These are phyloP conservation scores for Montipora foliosa DNA, from an alignment of 64 coral and sea anemone species.

Conservation along the genomic window DNA sequence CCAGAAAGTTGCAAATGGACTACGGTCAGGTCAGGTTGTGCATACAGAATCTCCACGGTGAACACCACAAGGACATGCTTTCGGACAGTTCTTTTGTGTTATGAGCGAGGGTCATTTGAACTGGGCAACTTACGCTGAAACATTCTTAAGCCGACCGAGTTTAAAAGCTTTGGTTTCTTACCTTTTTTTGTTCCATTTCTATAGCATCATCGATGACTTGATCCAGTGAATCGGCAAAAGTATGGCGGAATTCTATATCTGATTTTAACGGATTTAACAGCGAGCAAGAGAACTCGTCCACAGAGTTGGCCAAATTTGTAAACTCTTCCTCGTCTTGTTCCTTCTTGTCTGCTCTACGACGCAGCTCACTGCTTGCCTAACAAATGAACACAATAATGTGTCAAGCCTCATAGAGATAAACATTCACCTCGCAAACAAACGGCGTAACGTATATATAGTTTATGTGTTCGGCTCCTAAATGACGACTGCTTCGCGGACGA, in stretches of 20 bases:
- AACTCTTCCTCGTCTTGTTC: slow-evolving; percentile 18
- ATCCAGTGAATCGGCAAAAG: slow-evolving; percentile 15
- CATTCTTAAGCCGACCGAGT: no score
- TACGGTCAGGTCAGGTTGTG: no score
- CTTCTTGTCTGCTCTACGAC: slow-evolving; percentile 13
- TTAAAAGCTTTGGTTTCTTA: not conserved
- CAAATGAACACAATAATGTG: not conserved
- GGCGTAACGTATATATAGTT: no score
- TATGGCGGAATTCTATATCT: not conserved
- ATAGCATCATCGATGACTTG: not conserved
- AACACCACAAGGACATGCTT: no score
- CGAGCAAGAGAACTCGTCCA: not conserved
- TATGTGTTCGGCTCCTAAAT: no score
- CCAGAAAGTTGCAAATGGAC: no score
- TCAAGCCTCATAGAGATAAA: not conserved
- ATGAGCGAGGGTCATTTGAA: no score
- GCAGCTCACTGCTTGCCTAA: not conserved
- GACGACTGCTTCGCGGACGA: no score
- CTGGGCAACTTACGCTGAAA: no score
- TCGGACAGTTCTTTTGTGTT: no score
- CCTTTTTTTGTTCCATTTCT: slow-evolving; percentile 11
- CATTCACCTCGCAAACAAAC: no score
- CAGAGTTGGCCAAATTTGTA: slow-evolving; percentile 2
- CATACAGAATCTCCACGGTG: no score
- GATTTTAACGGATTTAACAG: not conserved